A percentile compares a stretch with the other conserved stretches of the same genome.
Conservation (phyloP, 2,888 invertebrate genomes). For the Perithous albicinctus region DNA sequence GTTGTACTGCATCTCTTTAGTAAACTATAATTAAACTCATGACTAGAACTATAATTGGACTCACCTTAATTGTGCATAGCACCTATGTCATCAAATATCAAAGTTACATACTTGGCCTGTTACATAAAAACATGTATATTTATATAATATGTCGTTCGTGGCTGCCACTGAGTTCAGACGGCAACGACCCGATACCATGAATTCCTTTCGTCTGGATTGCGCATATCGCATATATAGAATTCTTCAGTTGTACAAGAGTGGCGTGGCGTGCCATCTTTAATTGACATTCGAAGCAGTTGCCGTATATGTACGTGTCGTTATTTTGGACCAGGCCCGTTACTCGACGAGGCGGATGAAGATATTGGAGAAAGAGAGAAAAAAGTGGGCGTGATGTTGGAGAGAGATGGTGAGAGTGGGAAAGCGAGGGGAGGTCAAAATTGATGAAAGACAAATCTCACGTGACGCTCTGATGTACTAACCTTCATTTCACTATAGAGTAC, state of each 20-base stretch:
- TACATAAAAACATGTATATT: not conserved
- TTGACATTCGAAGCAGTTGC: constrained; percentile 35
- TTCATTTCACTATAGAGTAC: not conserved
- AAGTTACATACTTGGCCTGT: not conserved
- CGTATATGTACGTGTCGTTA: constrained; percentile 52
- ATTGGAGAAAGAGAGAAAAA: constrained; percentile 12
- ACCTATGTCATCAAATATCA: not conserved
- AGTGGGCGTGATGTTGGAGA: not conserved
- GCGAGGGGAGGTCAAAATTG: not conserved
- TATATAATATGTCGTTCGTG: not conserved
- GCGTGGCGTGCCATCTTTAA: constrained; percentile 44
- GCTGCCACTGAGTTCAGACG: constrained; percentile 1
- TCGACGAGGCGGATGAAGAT: not conserved
- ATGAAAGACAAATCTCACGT: not conserved
- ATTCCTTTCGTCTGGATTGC: not conserved
- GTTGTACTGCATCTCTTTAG: not conserved
- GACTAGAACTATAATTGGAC: not conserved
- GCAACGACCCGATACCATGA: not conserved
- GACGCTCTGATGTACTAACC: not conserved
- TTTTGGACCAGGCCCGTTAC: constrained; percentile 58
- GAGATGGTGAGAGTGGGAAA: not conserved
- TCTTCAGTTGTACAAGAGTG: not conserved
- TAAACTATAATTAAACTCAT: not conserved
- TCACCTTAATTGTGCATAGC: not conserved
- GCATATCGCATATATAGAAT: not conserved